A percentile compares a stretch with the other conserved stretches of the same genome.
These are phyloP conservation scores for Ictalurus furcatus DNA, from an alignment of 2,113 vertebrate species.

Conservation along the genomic window DNA sequence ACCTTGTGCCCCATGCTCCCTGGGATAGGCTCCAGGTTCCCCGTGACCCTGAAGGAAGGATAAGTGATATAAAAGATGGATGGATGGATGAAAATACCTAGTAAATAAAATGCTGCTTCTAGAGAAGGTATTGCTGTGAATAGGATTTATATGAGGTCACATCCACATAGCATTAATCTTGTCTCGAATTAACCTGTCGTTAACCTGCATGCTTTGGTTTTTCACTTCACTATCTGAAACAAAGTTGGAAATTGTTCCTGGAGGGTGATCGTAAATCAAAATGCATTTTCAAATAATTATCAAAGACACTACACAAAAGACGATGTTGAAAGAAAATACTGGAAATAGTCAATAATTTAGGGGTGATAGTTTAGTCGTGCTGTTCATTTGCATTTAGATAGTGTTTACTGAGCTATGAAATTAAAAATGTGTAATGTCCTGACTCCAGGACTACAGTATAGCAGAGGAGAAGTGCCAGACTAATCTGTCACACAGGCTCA, in stretches of 20 bases:
- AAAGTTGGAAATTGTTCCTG: background rate
- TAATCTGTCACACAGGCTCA: background rate
- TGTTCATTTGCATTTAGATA: slow-evolving; percentile 25
- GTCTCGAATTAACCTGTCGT: background rate
- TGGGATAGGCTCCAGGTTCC: no score
- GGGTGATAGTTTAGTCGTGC: background rate
- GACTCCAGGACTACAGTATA: background rate
- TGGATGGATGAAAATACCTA: background rate
- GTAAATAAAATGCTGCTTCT: background rate
- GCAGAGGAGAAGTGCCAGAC: background rate
- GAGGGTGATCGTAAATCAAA: background rate
- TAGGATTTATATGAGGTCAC: background rate
- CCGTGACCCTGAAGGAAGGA: no score
- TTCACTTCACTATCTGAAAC: background rate
- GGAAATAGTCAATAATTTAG: background rate
- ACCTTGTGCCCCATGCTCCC: no score
- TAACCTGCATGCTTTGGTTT: background rate
- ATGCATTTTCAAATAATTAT: background rate
- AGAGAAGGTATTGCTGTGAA: background rate
- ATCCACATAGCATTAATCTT: background rate
- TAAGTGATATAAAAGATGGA: no score
- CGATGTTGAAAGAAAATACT: background rate
- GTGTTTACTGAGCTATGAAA: slow-evolving; percentile 34
- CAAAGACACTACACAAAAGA: background rate
- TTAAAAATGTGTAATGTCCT: slow-evolving; percentile 9